Evolutionary conservation across 92 coral and sea anemone genomes (phyloP).

Genomic region (Isaurus tuberculatus): DNA sequence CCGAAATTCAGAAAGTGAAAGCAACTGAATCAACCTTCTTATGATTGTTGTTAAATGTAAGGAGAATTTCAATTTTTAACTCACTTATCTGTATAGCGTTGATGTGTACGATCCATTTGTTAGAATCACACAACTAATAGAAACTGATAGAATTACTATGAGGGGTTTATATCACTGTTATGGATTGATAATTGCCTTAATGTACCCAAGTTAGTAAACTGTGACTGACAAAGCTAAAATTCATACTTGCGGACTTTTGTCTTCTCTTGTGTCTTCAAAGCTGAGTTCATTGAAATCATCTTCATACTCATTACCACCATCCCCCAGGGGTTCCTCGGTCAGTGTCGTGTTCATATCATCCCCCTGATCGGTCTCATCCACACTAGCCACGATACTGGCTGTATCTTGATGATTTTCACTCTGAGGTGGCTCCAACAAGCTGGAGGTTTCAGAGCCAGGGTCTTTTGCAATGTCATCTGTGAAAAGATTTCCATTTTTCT

Average conservation of each 20-base stretch:
- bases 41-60: no score
- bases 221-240: not conserved
- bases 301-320: slow-evolving; percentile 64
- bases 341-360: slow-evolving; percentile 66
- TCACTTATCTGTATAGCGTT: no score
- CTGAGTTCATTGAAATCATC: slow-evolving; percentile 86
- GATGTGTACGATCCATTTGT: no score
- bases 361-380: slow-evolving; percentile 59
- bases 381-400: slow-evolving; percentile 64
- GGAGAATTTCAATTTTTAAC: no score
- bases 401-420: slow-evolving; percentile 63
- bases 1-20: no score
- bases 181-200: no score
- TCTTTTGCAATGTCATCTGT: slow-evolving; percentile 61
- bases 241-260: slow-evolving; percentile 10
- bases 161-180: no score
- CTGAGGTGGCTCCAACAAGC: slow-evolving; percentile 65
- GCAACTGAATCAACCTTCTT: no score
- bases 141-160: no score
- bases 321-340: slow-evolving; percentile 63
- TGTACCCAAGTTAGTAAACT: no score
- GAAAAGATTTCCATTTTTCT: not conserved
- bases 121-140: no score
- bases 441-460: slow-evolving; percentile 74
- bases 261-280: slow-evolving; percentile 8